These are phyloP conservation scores for Monopis laevigella DNA, from an alignment of 2,888 invertebrate species.

Conservation along the genomic window DNA sequence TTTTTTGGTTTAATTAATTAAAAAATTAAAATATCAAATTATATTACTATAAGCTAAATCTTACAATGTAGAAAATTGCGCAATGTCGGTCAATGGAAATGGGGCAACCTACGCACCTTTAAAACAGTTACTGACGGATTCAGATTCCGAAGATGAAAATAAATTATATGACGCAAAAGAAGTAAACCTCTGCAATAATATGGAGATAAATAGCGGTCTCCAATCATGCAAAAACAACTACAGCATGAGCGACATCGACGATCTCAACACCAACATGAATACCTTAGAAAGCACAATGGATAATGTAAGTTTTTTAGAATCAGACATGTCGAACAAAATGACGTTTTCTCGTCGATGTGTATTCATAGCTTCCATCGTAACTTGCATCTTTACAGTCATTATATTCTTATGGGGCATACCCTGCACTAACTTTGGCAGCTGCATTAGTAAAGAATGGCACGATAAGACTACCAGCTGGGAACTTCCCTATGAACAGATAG, in stretches of 20 bases:
- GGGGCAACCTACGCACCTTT: slow-evolving; percentile 75
- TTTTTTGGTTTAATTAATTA: too few species aligned
- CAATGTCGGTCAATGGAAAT: slow-evolving; percentile 53
- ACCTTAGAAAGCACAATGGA: slow-evolving; percentile 59
- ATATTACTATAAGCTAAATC: too few species aligned
- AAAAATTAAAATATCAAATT: too few species aligned
- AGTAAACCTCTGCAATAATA: slow-evolving; percentile 46
- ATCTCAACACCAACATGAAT: slow-evolving; percentile 52
- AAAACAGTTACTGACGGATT: slow-evolving; percentile 80
- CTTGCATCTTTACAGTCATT: slow-evolving; percentile 76
- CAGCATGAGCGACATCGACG: slow-evolving; percentile 56
- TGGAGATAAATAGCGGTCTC: slow-evolving; percentile 54
- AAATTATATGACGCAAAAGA: slow-evolving; percentile 37
- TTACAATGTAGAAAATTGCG: slow-evolving; percentile 6
- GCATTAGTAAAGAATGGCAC: slow-evolving; percentile 64
- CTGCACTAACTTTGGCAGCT: slow-evolving; percentile 75
- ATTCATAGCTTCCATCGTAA: slow-evolving; percentile 74
- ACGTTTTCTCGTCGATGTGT: slow-evolving; percentile 73
- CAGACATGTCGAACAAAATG: slow-evolving; percentile 67
- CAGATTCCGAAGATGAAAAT: slow-evolving; percentile 75
- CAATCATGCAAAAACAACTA: slow-evolving; percentile 48
- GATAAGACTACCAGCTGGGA: slow-evolving; percentile 75
- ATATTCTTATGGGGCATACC: slow-evolving; percentile 81
- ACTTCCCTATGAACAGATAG: slow-evolving; percentile 73
- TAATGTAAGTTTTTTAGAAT: slow-evolving; percentile 56